Conservation (phyloP, 2,888 invertebrate species). For the Leptothorax acervorum region DNA sequence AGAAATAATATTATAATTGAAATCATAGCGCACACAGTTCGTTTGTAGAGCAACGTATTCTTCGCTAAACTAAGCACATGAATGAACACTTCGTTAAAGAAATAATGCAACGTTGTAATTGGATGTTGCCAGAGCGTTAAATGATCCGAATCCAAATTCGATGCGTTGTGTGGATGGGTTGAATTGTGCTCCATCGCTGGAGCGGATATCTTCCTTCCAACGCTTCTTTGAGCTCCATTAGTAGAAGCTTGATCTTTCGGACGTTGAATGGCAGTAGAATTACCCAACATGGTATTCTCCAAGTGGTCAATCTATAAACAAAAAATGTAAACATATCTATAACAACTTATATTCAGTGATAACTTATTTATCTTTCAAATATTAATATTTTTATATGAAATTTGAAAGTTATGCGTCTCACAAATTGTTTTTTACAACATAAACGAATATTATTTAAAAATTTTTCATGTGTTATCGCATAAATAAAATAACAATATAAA, state of each 20-base stretch:
- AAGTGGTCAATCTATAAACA: conserved; percentile 79
- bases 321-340: conserved; percentile 14
- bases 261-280: conserved; percentile 79
- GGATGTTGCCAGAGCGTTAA: conserved; percentile 84
- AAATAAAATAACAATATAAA: neutral
- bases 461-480: neutral
- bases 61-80: conserved; percentile 81
- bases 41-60: conserved; percentile 81
- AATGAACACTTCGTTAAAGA: conserved; percentile 83
- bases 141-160: conserved; percentile 80
- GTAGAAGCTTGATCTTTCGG: conserved; percentile 76
- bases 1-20: conserved; percentile 80
- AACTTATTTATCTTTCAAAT: neutral
- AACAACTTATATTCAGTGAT: neutral
- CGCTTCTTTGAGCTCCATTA: conserved; percentile 77
- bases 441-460: neutral
- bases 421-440: conserved; percentile 6
- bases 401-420: neutral
- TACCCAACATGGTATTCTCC: conserved; percentile 80
- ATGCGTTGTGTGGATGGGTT: conserved; percentile 61
- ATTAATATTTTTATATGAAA: neutral
- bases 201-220: conserved; percentile 50
- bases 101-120: conserved; percentile 83
- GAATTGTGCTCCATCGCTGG: conserved; percentile 51
- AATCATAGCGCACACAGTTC: conserved; percentile 81